Base-by-base conservation (phyloP, 2,113 vertebrate genomes). In the Sinocyclocheilus rhinocerous region DNA sequence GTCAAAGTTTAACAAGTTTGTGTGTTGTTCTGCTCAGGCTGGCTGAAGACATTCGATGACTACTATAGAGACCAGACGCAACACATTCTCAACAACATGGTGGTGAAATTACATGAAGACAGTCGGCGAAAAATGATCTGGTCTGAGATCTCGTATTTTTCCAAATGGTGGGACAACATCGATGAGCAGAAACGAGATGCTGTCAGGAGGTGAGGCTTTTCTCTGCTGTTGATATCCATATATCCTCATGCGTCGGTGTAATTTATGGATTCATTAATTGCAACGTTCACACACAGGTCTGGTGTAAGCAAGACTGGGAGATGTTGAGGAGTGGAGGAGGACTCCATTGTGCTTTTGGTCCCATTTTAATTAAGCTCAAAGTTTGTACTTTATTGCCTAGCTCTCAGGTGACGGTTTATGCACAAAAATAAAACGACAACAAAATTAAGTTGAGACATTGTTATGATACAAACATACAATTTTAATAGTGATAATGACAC, bases 1-100 rank as follows among this genome's bases (percentile, higher is more conserved):
- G 8, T 39, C 33, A 39, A 22, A 59, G 57, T 5, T 72, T 24
- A 15, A 76, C 22, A 76, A 39, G 4, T 73, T 6, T 73, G 4
- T 29, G 6, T 77, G 50, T 9, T 55, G 76, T 52, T 45, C 83
- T 39, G 86, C 69, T 61, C 93, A 99, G 97, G 97, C 87, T 99
- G 97, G 97, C 33, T 98, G 92, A 98, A 98, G 95, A 99, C 97
- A 15, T 99, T 99, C 87, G 96, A 98, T 89, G 92, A 94, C 79
- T 99, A 99, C 91, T 99, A 96, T 91, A 93, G 93, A 91, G 97
- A 98, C 90, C 97, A 97, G 92, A 99, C 97, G 0, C 95, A 94
- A 83, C 96, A 97, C 94, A 98, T 98, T 86, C 94, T 99, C 72
- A 95, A 97, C 94, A 99, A 98, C 90, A 98, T 98, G 97, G 92